phyloP scores from a whole-genome alignment of 2,797 vertebrate species.

The Jordanella pulchra region DNA sequence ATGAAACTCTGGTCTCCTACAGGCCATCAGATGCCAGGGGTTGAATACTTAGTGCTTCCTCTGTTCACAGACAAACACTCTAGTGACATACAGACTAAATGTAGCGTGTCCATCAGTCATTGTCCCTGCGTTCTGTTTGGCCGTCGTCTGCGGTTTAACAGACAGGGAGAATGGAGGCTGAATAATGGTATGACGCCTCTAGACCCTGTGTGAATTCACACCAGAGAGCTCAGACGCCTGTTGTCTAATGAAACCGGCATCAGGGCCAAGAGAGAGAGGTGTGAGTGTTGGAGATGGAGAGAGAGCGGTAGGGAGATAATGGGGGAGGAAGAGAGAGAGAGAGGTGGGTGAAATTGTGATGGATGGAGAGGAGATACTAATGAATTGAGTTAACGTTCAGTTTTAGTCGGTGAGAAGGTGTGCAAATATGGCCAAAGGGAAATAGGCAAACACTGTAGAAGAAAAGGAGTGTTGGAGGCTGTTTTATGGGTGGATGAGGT shows the following conservation, averaged over 20 bases:
- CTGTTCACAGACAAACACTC: constrained; percentile 7
- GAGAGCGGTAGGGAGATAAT: constrained; percentile 13
- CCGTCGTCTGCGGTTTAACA: constrained; percentile 37
- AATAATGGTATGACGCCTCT: constrained; percentile 58
- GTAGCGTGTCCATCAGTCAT: constrained; percentile 12
- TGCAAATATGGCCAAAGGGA: constrained; percentile 17
- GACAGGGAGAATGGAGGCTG: constrained; percentile 36
- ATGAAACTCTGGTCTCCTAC: background rate
- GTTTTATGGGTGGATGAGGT: constrained; percentile 2
- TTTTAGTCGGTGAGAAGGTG: constrained; percentile 12
- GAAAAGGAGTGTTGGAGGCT: constrained; percentile 2
- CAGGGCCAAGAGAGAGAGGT: constrained; percentile 20
- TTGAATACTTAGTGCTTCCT: background rate
- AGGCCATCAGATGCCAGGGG: background rate
- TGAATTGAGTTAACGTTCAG: constrained; percentile 27
- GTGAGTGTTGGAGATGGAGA: constrained; percentile 3
- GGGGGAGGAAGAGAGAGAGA: constrained; percentile 8
- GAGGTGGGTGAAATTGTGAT: constrained; percentile 32
- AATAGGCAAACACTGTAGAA: background rate
- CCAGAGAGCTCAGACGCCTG: constrained; percentile 39
- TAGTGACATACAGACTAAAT: background rate
- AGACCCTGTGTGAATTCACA: constrained; percentile 50
- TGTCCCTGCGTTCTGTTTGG: constrained; percentile 33
- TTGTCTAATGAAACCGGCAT: constrained; percentile 52
- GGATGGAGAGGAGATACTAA: constrained; percentile 25